A percentile compares a stretch with the other conserved stretches of the same genome.
Evolutionary conservation across 2,888 invertebrate genomes (phyloP).

Genomic region (Ptychoptera contaminata): DNA sequence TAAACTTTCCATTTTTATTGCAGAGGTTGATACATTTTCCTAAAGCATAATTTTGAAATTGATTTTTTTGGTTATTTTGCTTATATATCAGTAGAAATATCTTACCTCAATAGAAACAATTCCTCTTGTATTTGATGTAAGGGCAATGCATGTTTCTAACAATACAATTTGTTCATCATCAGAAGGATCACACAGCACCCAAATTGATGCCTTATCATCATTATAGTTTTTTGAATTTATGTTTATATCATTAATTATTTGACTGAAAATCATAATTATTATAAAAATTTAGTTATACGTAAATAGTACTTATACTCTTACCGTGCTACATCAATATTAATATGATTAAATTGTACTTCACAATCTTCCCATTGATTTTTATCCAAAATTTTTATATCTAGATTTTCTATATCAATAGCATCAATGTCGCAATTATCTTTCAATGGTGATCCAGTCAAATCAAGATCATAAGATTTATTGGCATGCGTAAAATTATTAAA

Average conservation of each 20-base stretch:
- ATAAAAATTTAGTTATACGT: too few species aligned
- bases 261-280: too few species aligned
- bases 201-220: conserved; percentile 23
- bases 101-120: conserved; percentile 11
- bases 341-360: not conserved
- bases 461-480: conserved; percentile 10
- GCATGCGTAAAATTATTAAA: conserved; percentile 1
- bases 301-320: too few species aligned
- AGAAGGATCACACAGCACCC: conserved; percentile 46
- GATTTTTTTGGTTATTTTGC: too few species aligned
- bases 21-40: conserved; percentile 13
- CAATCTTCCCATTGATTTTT: conserved; percentile 18
- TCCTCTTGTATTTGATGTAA: conserved; percentile 12
- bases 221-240: too few species aligned
- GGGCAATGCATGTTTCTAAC: conserved; percentile 10
- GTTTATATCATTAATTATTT: too few species aligned
- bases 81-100: not conserved
- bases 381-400: conserved; percentile 15
- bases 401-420: conserved; percentile 19
- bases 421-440: conserved; percentile 26
- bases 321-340: too few species aligned
- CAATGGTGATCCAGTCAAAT: conserved; percentile 28
- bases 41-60: too few species aligned
- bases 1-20: conserved; percentile 17
- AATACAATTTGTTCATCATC: conserved; percentile 32